These are phyloP conservation scores for Panurus biarmicus DNA, from an alignment of 2,113 vertebrate species.

Conservation along the genomic window DNA sequence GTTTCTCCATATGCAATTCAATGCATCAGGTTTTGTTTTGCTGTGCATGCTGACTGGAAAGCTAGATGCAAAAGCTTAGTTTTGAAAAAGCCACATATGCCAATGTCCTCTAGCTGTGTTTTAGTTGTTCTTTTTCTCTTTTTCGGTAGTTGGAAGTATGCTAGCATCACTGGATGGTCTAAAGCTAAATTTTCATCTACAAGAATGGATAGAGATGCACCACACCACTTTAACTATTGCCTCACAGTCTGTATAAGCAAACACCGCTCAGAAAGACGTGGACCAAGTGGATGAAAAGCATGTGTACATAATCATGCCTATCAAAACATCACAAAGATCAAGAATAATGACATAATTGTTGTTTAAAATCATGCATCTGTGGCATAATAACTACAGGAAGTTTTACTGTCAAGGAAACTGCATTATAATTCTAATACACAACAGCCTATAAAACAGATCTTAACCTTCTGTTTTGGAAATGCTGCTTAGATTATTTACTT, in stretches of 20 bases:
- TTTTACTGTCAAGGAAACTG: neutral
- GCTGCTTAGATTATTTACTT: neutral
- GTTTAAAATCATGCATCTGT: neutral
- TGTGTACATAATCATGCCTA: neutral
- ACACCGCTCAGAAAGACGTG: neutral
- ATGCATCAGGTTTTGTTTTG: neutral
- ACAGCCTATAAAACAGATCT: neutral
- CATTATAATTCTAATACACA: neutral
- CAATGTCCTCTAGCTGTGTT: neutral
- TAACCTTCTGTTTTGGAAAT: neutral
- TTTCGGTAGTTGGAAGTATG: neutral
- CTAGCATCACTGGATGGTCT: neutral
- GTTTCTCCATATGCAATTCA: neutral
- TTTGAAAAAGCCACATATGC: neutral
- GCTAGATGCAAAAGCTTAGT: neutral
- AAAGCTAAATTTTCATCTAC: neutral
- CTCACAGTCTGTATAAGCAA: neutral
- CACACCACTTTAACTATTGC: neutral
- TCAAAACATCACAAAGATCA: neutral
- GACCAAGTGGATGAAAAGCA: neutral
- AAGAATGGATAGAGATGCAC: neutral
- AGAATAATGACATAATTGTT: neutral
- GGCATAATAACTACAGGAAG: neutral
- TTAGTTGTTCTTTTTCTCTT: neutral
- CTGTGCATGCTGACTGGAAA: neutral